Evolutionary conservation across 1,140 invertebrate genomes (phyloP), one percentile per base, ranked within the genome.

Genomic region (Nixonia krombeini): DNA sequence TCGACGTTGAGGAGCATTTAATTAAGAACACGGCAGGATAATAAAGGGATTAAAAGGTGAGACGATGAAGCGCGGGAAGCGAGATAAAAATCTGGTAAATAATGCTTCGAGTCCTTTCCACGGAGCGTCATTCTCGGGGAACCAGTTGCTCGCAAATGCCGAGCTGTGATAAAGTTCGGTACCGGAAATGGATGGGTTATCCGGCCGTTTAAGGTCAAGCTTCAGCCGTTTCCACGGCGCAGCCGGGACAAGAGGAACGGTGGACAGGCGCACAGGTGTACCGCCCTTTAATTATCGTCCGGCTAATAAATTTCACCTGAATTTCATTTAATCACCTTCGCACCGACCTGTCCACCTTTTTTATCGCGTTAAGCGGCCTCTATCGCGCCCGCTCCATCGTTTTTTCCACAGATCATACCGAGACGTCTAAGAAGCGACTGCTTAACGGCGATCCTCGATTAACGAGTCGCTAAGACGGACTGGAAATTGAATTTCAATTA

Each of bases 271-370:
- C 64, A 78, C 74, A 74, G 73, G 70, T 72, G 72, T 63, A 70
- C 64, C 74, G 70, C 70, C 70, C 73, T 76, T 77, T 75, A 79
- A 80, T 82, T 79, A 79, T 73, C 42, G 70, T 33, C 40, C 52
- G 62, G 67, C 70, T 79, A 80, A 81, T 81, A 81, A 80, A 81
- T 81, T 80, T 79, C 73, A 71, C 62, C 52, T 69, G 73, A 49
- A 73, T 75, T 75, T 76, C 72, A 74, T 74, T 76, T 75, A 73
- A 75, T 75, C 71, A 69, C 68, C 56, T 68, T 64, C 67, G 68
- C 67, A 41, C 59, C 59, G 51, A 65, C 40, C 56, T 61, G 46
- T 64, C 63, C 51, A 29, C 50, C 56, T 53, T 67, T 65, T 70
- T 67, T 72, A 61, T 35, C 44, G 45, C 52, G 15, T 45, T 56